phyloP scores from a whole-genome alignment of 2,797 vertebrate species.

The Bovichtus variegatus region DNA sequence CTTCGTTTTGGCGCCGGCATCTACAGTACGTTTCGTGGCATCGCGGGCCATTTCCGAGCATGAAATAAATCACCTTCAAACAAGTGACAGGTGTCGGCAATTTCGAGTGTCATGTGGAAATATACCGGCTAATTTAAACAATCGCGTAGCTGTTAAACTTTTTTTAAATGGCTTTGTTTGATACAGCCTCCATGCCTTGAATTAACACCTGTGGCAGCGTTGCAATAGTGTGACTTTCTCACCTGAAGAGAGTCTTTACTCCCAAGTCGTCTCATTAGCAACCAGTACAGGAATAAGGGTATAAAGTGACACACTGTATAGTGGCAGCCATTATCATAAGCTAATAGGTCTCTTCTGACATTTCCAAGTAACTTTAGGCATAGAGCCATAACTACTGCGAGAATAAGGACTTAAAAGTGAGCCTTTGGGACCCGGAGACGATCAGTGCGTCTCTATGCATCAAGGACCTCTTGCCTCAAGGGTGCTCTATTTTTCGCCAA shows the following conservation, averaged over 20 bases:
- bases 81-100: constrained; percentile 28
- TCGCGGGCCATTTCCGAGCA: constrained; percentile 15
- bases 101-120: constrained; percentile 15
- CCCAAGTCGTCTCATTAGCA: constrained; percentile 77
- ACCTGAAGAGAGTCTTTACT: constrained; percentile 68
- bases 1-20: constrained; percentile 35
- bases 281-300: constrained; percentile 60
- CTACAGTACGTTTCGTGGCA: constrained; percentile 48
- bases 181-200: background rate
- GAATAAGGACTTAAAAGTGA: constrained; percentile 69
- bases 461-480: constrained; percentile 72
- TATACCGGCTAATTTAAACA: constrained; percentile 26
- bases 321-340: constrained; percentile 77
- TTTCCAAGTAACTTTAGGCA: constrained; percentile 73
- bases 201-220: constrained; percentile 41
- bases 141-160: constrained; percentile 25
- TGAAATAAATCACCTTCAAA: constrained; percentile 50
- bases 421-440: constrained; percentile 66
- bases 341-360: constrained; percentile 81
- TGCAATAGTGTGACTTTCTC: constrained; percentile 62
- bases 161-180: constrained; percentile 25
- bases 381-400: constrained; percentile 63
- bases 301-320: constrained; percentile 69
- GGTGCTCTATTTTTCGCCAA: constrained; percentile 70
- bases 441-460: constrained; percentile 64